Conservation (phyloP, 2,113 vertebrate species). For the Okapia johnstoni region DNA sequence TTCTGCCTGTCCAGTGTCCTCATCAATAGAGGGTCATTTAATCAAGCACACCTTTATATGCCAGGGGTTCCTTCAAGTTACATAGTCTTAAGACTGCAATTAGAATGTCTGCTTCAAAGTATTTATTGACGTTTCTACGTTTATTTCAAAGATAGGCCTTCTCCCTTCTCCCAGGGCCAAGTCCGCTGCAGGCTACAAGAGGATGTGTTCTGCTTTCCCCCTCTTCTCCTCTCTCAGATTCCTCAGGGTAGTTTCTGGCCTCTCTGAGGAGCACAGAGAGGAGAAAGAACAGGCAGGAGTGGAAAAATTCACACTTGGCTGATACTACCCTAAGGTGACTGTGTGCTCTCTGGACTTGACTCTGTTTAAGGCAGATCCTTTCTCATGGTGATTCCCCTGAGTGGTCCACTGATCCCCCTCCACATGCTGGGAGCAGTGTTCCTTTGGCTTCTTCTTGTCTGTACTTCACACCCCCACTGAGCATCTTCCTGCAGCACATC, state of each 20-base stretch:
- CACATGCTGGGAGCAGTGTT: accelerated
- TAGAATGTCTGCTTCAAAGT: background rate
- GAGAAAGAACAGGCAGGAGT: background rate
- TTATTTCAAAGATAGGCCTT: background rate
- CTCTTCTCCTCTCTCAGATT: background rate
- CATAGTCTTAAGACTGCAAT: background rate
- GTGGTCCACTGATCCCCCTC: background rate
- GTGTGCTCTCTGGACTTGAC: background rate
- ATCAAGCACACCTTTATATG: background rate
- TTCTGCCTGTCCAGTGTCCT: background rate
- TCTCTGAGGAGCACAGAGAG: background rate
- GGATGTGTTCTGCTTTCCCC: background rate
- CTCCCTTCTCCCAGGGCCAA: background rate
- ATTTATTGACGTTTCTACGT: background rate
- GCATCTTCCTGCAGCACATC: background rate
- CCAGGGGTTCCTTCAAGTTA: background rate
- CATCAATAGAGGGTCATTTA: background rate
- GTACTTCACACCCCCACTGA: accelerated
- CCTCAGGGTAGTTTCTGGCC: background rate
- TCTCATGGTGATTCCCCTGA: background rate
- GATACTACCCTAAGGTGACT: background rate
- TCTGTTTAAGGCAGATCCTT: background rate
- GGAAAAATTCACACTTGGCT: too few relatives aligned
- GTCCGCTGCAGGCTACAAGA: background rate
- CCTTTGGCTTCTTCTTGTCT: background rate